These are phyloP conservation scores for Metridium senile DNA, from an alignment of 92 coral and sea anemone genomes.

Conservation along the genomic window DNA sequence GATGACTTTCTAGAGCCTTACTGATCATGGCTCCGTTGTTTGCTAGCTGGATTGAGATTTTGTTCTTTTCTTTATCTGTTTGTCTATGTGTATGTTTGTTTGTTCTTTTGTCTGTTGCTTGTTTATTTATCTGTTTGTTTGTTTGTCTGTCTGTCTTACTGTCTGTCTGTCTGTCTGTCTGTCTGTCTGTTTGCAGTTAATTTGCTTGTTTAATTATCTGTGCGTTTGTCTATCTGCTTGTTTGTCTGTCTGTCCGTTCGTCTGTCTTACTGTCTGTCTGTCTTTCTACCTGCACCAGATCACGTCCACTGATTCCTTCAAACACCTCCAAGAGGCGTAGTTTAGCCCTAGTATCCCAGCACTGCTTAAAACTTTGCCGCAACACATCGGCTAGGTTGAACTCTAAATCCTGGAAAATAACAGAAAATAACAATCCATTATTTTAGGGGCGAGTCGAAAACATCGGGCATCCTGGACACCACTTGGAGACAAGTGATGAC, in stretches of 20 bases:
- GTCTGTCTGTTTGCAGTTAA: too few relatives aligned
- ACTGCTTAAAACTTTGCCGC: conserved; percentile 96
- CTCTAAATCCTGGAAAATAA: conserved; percentile 84
- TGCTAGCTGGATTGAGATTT: background rate
- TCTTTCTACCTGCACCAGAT: conserved; percentile 73
- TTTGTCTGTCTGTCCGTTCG: background rate
- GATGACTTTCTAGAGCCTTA: too few relatives aligned
- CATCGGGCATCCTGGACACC: background rate
- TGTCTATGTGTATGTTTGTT: background rate
- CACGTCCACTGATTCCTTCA: conserved; percentile 99
- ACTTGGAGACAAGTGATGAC: too few relatives aligned
- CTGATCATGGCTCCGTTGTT: too few relatives aligned
- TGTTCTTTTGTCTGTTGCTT: background rate
- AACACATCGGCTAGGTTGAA: conserved; percentile 90
- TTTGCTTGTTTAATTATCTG: background rate
- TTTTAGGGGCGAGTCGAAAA: background rate
- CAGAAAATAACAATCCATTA: background rate
- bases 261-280: background rate
- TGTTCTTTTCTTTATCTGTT: background rate
- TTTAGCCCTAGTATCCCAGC: conserved; percentile 97
- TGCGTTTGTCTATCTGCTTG: background rate
- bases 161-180: conserved; percentile 28
- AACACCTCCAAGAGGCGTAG: conserved; percentile 93
- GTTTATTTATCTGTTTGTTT: background rate
- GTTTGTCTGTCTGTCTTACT: background rate